phyloP scores from a whole-genome alignment of 2,888 invertebrate species.

The Oxyscelio sp. region DNA sequence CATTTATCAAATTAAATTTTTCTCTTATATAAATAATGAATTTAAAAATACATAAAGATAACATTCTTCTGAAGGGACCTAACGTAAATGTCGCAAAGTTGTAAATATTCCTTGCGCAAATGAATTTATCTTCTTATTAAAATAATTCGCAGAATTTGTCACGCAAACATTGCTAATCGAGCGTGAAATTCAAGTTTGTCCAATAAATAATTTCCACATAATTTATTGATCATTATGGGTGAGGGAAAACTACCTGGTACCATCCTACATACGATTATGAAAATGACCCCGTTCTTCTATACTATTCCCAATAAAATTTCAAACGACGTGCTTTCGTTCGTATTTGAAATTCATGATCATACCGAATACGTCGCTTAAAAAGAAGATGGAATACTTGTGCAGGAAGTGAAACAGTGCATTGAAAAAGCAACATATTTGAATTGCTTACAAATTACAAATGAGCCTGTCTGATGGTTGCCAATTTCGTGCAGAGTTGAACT shows the following conservation, averaged over 20 bases:
- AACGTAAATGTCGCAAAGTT: no score
- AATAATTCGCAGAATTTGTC: background rate
- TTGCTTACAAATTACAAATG: slow-evolving; percentile 70
- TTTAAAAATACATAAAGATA: no score
- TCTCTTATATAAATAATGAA: no score
- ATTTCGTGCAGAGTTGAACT: background rate
- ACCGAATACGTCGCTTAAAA: slow-evolving; percentile 65
- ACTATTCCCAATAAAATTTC: slow-evolving; percentile 68
- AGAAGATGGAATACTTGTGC: slow-evolving; percentile 66
- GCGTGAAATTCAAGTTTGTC: slow-evolving; percentile 5
- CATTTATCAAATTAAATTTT: no score
- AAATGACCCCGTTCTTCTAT: slow-evolving; percentile 68
- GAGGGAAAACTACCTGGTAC: slow-evolving; percentile 27
- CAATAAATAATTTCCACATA: slow-evolving; percentile 44
- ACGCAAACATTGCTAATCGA: background rate
- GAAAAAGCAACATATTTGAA: slow-evolving; percentile 68
- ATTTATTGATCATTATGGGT: slow-evolving; percentile 50
- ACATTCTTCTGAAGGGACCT: no score
- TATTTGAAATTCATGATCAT: slow-evolving; percentile 74
- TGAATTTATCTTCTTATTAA: background rate
- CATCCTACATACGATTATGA: slow-evolving; percentile 64
- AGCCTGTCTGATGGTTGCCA: slow-evolving; percentile 47
- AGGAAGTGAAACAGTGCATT: slow-evolving; percentile 53
- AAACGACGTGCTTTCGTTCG: slow-evolving; percentile 69
- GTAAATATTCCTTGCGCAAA: no score